Base-by-base conservation (phyloP, 2,797 vertebrate genomes). In the Artibeus lituratus region DNA sequence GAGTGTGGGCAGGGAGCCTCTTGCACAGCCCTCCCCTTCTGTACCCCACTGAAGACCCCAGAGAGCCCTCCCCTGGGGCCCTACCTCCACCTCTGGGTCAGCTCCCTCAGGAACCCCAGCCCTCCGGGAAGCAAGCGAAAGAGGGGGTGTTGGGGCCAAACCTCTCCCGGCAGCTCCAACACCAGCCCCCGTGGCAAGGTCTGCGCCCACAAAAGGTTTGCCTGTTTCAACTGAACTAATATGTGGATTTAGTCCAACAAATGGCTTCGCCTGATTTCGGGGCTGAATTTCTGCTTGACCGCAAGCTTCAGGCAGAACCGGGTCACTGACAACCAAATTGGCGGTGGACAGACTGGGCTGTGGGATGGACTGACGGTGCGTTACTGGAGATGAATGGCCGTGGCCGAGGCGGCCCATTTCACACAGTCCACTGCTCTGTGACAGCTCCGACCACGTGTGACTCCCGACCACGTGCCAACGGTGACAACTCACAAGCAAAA, bases 271-370 rank as follows among this genome's bases (percentile, higher is more conserved):
- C 62, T 29, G 35, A 57, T 32, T 55, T 83, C 87, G 18, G 51
- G 69, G 37, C 74, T 49, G 74, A 53, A n/a, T 81, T 73, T 84
- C 83, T 53, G n/a, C 72, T 32, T n/a, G 72, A 80, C 37, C 81
- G 11, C 78, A 82, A 80, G 44, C 74, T 14, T n/a, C 53, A 9
- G 49, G 57, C 67, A 69, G 80, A 59, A 18, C 26, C 1, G 35
- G 78, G 51, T 16, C 0, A 3, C 83, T 74, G 32, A 14, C 1
- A 44, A 18, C 55, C 7, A 0, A 10, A 24, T 0, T 3, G 44
- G 76, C 1, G 5, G 11, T 6, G 3, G 10, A 11, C 1, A 18
- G 39, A 18, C 77, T 29, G 37, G n/a, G 37, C 35, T 5, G 6
- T 1, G 19, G 72, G 16, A 5, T 1, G n/a, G 73, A 5, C 35